These are phyloP conservation scores for Cyrtonyx montezumae DNA, from an alignment of 2,113 vertebrate species.

Conservation along the genomic window DNA sequence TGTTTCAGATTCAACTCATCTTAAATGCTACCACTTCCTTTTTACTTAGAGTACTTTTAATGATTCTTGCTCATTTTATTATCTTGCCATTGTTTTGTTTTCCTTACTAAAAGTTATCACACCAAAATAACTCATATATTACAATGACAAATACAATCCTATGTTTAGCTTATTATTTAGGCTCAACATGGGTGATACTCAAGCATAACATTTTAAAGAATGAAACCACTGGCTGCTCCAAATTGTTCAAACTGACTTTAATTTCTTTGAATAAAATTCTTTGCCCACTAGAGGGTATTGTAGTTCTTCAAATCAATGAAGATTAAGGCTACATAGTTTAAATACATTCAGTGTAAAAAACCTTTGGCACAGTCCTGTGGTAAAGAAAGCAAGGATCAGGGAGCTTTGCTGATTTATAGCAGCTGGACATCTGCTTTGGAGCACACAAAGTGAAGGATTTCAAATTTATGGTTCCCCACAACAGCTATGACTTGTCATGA, in stretches of 20 bases:
- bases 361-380: neutral
- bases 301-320: slow-evolving; percentile 33
- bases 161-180: neutral
- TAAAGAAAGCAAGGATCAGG: slow-evolving; percentile 43
- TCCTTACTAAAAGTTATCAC: neutral
- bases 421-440: slow-evolving; percentile 34
- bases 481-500: neutral
- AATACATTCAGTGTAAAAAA: neutral
- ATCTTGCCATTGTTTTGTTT: neutral
- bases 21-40: neutral
- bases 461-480: slow-evolving; percentile 14
- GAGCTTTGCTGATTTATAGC: slow-evolving; percentile 39
- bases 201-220: neutral
- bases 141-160: neutral
- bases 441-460: slow-evolving; percentile 6
- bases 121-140: neutral
- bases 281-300: slow-evolving; percentile 51
- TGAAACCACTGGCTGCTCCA: neutral
- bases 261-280: neutral
- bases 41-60: neutral
- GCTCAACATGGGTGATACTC: neutral
- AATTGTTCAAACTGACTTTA: neutral
- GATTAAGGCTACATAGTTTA: neutral
- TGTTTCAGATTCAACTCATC: neutral
- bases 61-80: neutral